phyloP scores from a whole-genome alignment of 2,113 vertebrate genomes.

The Mormyrus iriodes region DNA sequence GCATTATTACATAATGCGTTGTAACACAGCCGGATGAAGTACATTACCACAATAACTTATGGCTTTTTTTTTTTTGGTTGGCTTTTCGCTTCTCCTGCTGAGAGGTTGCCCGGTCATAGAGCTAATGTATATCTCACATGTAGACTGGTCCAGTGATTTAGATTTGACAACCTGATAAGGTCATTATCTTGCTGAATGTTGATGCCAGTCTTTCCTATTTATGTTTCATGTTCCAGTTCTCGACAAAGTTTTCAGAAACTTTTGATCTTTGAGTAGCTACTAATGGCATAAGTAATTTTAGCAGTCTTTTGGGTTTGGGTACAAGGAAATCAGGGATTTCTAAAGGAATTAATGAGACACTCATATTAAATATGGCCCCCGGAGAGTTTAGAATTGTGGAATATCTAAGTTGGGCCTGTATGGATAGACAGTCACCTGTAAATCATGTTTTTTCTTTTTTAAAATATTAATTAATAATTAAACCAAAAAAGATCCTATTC shows the following conservation, averaged over 20 bases:
- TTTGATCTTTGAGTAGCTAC: neutral
- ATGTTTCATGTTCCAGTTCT: constrained; percentile 3
- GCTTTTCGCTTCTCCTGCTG: no score
- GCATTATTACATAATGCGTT: no score
- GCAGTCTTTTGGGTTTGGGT: neutral
- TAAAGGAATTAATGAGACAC: neutral
- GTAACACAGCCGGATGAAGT: neutral
- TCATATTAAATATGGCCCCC: neutral
- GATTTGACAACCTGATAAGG: neutral
- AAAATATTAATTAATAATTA: neutral
- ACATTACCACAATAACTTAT: neutral
- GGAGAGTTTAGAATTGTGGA: neutral
- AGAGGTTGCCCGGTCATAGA: no score
- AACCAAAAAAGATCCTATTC: neutral
- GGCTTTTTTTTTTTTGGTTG: no score
- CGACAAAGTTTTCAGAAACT: neutral
- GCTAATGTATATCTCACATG: no score
- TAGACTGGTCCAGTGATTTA: neutral
- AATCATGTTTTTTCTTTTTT: neutral
- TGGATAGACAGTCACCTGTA: neutral
- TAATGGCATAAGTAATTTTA: neutral
- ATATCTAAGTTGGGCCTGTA: neutral
- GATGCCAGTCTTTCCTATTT: neutral
- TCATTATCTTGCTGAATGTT: neutral
- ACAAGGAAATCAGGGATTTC: neutral